These are phyloP conservation scores for Morone chrysops DNA, from an alignment of 2,113 vertebrate genomes.

Conservation along the genomic window DNA sequence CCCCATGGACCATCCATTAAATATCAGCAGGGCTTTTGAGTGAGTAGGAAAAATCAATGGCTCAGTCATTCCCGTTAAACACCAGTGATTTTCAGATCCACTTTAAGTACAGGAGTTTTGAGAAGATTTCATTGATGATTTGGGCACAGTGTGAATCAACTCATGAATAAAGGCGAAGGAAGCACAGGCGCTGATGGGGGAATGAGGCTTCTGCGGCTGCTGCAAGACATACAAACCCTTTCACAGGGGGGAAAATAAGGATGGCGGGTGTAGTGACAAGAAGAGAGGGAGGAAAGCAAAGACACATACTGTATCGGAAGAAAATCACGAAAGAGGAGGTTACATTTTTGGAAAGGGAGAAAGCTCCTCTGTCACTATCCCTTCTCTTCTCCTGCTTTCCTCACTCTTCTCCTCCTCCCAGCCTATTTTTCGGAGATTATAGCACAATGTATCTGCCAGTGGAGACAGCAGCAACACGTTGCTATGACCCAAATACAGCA, in stretches of 20 bases:
- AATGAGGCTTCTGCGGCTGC: constrained; percentile 11
- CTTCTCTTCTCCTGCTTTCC: constrained; percentile 44
- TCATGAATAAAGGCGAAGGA: constrained; percentile 48
- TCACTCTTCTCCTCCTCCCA: constrained; percentile 50
- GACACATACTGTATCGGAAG: constrained; percentile 3
- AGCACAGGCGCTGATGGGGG: constrained; percentile 12
- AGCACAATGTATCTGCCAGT: constrained; percentile 80
- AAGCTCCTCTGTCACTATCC: constrained; percentile 23
- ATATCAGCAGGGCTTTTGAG: constrained; percentile 65
- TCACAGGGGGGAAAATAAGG: constrained; percentile 5
- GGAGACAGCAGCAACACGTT: constrained; percentile 78
- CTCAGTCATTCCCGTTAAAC: constrained; percentile 56
- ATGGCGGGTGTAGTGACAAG: neutral
- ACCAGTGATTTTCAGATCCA: constrained; percentile 64
- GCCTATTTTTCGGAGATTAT: constrained; percentile 79
- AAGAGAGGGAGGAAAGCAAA: constrained; percentile 10
- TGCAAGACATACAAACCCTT: constrained; percentile 3
- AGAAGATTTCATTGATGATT: constrained; percentile 62
- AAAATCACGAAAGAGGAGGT: constrained; percentile 28
- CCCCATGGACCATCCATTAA: constrained; percentile 61
- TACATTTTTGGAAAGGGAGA: constrained; percentile 11
- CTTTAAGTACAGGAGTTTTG: constrained; percentile 57
- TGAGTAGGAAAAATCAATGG: constrained; percentile 59
- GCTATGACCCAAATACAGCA: constrained; percentile 86
- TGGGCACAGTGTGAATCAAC: constrained; percentile 52